Evolutionary conservation across 2,888 invertebrate species (phyloP), one percentile per base, ranked within the genome.

Genomic region (Sinelater perroti): DNA sequence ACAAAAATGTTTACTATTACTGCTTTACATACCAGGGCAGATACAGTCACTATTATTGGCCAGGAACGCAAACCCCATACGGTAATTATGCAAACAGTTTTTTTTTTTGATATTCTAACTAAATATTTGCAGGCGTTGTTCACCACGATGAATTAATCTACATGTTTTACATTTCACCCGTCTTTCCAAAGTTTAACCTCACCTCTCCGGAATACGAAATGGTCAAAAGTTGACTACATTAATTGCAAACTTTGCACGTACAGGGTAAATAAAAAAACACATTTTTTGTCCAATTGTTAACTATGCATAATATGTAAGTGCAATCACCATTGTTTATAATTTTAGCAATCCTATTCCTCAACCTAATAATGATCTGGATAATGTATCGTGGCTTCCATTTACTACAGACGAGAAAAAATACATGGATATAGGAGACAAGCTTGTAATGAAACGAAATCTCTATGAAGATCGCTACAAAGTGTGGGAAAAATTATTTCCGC

Each of bases 11-110:
- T 1, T 89, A 82, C 73, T 86, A 86, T 70, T 87, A 85, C 70
- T 76, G 81, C 35, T 87, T 87, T 66, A 78, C 81, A 3, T 87
- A 84, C 70, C 79, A 84, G 67, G 87, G 88, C 1, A 77, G 82
- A 59, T 81, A 80, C 63, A 86, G 87, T 67, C 81, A 82, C 64
- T 80, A 80, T 24, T 36, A 36, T 11, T 10, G 11, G 2, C 17
- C 17, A 1, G 36, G 16, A n/a, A 36, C 36, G 10, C 4, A 17
- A 1, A 36, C 7, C 3, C 36, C 36, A 7, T 1, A 3, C 20
- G 36, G 36, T 42, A 42, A 11, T 45, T 58, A n/a, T n/a, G n/a
- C n/a, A n/a, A n/a, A n/a, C n/a, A n/a, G 4, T 24, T 24, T 24
- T 24, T 24, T 24, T 24, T 4, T 24, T 24, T 24, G 4, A 24